Conservation (phyloP, 1,140 invertebrate genomes). For the Ooceraea biroi region DNA sequence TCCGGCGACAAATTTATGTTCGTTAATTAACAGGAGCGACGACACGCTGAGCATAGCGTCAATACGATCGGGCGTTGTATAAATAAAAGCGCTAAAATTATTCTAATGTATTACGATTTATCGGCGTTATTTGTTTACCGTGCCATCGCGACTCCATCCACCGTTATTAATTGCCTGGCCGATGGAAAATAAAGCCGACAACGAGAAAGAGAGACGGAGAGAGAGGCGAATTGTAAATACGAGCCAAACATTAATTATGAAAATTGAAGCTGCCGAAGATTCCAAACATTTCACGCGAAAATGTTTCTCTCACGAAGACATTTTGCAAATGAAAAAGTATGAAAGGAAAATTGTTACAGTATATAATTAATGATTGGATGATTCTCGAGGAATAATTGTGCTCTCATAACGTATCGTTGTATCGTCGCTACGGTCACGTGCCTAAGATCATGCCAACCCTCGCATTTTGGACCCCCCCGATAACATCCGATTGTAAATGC, state of each 20-base stretch:
- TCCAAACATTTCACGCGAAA: slow-evolving; percentile 7
- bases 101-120: slow-evolving; percentile 62
- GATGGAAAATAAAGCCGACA: slow-evolving; percentile 57
- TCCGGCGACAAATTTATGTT: slow-evolving; percentile 52
- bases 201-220: no score
- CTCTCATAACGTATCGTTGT: background rate
- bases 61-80: slow-evolving; percentile 54
- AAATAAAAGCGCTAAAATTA: slow-evolving; percentile 62
- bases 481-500: slow-evolving; percentile 45
- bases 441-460: slow-evolving; percentile 22
- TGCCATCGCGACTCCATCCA: slow-evolving; percentile 47
- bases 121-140: slow-evolving; percentile 51
- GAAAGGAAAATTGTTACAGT: background rate
- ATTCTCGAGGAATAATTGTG: background rate
- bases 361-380: no score
- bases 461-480: slow-evolving; percentile 20
- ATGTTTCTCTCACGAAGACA: background rate
- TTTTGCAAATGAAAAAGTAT: background rate
- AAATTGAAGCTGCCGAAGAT: slow-evolving; percentile 45
- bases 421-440: slow-evolving; percentile 16
- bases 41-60: slow-evolving; percentile 43
- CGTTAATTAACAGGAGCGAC: slow-evolving; percentile 59
- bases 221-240: slow-evolving; percentile 47
- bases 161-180: slow-evolving; percentile 52
- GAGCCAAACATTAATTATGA: slow-evolving; percentile 49